Base-by-base conservation (phyloP, 2,888 invertebrate genomes). In the Pandemis heparana region DNA sequence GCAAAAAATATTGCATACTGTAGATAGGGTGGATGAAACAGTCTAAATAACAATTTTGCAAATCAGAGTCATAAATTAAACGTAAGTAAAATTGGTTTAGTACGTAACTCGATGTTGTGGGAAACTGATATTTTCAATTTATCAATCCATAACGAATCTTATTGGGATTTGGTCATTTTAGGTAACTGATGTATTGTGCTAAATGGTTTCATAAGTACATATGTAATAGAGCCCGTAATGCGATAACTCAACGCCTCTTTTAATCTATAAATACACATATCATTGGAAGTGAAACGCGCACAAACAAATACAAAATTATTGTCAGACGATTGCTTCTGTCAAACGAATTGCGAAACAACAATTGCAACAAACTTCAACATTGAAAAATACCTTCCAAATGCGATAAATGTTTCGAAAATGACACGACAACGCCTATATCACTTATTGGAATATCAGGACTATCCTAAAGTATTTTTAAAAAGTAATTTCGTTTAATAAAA, bases 311-410 rank as follows among this genome's bases (percentile, higher is more conserved):
- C 71, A 75, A 89, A 87, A 86, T 92, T 91, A 92, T 92, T 92
- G 91, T 92, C 92, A 79, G 78, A 85, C 78, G 78, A 91, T 92
- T 91, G 91, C 91, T 91, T 89, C 78, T 76, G 75, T 75, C 76
- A 75, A 75, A 77, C 75, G 72, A 78, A 78, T 74, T 75, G 76
- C 76, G 61, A 69, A 63, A 75, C 76, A 81, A 78, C 80, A 77
- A 79, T 77, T 77, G 77, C 72, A 69, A 74, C 61, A 67, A 67
- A 73, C 71, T 74, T 77, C 75, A 87, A 87, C 86, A 85, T 88
- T 79, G 78, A 85, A 87, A 89, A 86, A 86, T 81, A 79, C 79
- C 79, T 78, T 87, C 85, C 81, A 88, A 88, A 88, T 81, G 77
- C 78, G 75, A 84, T 81, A 87, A 88, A 88, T 84, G 82, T 83